Base-by-base conservation (phyloP, 2,888 invertebrate genomes). In the Dolichomitus sp. region DNA sequence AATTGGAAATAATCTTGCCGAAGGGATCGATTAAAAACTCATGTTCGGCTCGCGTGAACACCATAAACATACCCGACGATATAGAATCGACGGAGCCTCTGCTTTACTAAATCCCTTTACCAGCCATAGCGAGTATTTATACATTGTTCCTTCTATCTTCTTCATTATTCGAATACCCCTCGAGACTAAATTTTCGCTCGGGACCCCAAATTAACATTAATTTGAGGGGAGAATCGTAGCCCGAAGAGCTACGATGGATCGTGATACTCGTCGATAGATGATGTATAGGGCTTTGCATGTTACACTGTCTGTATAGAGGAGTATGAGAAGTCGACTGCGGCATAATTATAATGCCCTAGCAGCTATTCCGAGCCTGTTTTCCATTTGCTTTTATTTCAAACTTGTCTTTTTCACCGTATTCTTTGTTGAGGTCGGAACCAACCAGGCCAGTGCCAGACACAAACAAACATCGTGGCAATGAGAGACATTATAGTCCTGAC, bases 141-240 rank as follows among this genome's bases (percentile, higher is more conserved):
- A 52, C 70, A 37, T 61, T 42, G 45, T 65, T 33, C 17, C 75
- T 72, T 45, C 54, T 37, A 45, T 73, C 42, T 42, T 30, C 30
- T 19, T 42, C 27, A 27, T 65, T 54, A 63, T 57, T 69, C 68
- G 50, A 70, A 75, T 69, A 65, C 40, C 42, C 75, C 72, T 75
- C 65, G 65, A 76, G 63, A 48, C 45, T 70, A 72, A 42, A 75
- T 75, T 69, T 82, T 66, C 42, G 69, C 50, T 70, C 70, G 74
- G 65, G 75, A 65, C 79, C 82, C 65, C 42, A 79, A 83, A 83
- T 83, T 79, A 83, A 66, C 75, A 72, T 79, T 75, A 83, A 83
- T 83, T 79, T 45, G 59, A 75, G 79, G 81, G 81, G 9, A 27
- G 54, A 23, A 12, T 70, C 42, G n/a, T 70, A 40, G 70, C 70